These are phyloP conservation scores for Alouatta palliata DNA, from an alignment of 2,113 vertebrate genomes.

Conservation along the genomic window DNA sequence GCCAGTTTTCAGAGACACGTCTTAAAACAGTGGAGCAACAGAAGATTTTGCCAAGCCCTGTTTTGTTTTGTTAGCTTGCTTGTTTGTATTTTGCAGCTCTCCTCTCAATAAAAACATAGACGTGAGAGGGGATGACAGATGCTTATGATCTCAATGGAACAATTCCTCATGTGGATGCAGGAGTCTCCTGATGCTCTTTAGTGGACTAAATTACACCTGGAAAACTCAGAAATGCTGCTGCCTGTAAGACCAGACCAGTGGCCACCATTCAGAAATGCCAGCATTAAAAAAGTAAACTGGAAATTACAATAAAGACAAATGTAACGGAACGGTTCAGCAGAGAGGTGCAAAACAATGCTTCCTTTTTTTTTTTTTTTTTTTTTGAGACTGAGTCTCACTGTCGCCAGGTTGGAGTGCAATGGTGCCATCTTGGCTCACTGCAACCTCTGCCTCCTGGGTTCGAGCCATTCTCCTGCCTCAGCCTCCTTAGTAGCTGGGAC, in stretches of 20 bases:
- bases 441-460: too few species aligned
- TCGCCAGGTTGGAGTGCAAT: too few species aligned
- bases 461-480: too few species aligned
- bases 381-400: too few species aligned
- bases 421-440: too few species aligned
- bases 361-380: neutral
- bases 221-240: neutral
- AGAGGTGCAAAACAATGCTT: neutral
- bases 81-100: neutral
- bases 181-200: neutral
- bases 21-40: neutral
- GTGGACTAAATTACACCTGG: neutral
- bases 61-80: neutral
- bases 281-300: neutral
- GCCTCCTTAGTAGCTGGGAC: too few species aligned
- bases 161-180: neutral
- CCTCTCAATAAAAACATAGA: neutral
- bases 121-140: neutral
- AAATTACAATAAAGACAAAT: slow-evolving; percentile 33
- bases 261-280: neutral
- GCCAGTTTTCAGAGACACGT: neutral
- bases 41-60: neutral
- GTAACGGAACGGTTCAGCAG: neutral
- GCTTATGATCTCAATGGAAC: neutral
- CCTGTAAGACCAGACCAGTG: neutral